A percentile compares a stretch with the other conserved stretches of the same genome.
Evolutionary conservation across 2,888 invertebrate species (phyloP).

Genomic region (Ectobius pallidus): DNA sequence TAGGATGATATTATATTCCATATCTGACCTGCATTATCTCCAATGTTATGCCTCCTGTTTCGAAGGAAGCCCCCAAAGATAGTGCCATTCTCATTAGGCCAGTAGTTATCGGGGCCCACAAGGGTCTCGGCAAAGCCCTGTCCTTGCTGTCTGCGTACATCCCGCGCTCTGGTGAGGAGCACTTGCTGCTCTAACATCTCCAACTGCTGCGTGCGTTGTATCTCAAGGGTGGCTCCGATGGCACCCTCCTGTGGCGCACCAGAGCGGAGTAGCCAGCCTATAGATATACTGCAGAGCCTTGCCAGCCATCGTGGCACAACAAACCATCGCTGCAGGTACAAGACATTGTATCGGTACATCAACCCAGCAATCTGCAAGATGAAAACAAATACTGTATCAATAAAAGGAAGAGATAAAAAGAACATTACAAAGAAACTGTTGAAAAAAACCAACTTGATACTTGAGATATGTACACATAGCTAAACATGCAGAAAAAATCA

Average conservation of each 20-base stretch:
- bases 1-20: too few species aligned
- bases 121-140: constrained; percentile 52
- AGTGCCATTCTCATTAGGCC: constrained; percentile 45
- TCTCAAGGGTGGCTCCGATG: constrained; percentile 60
- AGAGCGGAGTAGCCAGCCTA: constrained; percentile 56
- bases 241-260: constrained; percentile 53
- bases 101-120: constrained; percentile 47
- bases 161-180: constrained; percentile 49
- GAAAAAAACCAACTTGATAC: too few species aligned
- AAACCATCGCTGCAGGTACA: constrained; percentile 53
- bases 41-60: constrained; percentile 37
- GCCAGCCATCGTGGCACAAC: constrained; percentile 54
- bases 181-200: constrained; percentile 59
- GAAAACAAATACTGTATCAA: not conserved
- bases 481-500: too few species aligned
- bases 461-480: too few species aligned
- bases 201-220: constrained; percentile 58
- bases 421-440: too few species aligned
- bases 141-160: constrained; percentile 47
- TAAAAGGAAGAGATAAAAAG: too few species aligned
- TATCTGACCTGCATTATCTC: too few species aligned
- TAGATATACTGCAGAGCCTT: constrained; percentile 48
- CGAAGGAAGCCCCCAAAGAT: constrained; percentile 43
- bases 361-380: constrained; percentile 47
- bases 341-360: constrained; percentile 53